Base-by-base conservation (phyloP, 1,140 invertebrate genomes). In the Scaptodrosophila lebanonensis region DNA sequence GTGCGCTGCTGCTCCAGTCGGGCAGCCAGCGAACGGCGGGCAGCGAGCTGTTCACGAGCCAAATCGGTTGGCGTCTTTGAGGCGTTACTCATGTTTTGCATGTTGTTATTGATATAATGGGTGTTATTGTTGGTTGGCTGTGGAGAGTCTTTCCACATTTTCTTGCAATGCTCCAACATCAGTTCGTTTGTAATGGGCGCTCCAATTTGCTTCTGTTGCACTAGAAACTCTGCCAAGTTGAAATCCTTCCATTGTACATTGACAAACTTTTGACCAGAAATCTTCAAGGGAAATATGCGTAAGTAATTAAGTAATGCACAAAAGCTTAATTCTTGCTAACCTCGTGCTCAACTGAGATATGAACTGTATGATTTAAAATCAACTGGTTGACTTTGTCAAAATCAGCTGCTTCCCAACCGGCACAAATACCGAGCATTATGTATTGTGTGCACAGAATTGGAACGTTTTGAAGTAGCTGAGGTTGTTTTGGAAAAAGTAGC, bases 211-310 rank as follows among this genome's bases (percentile, higher is more conserved):
- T 69, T 77, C 40, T 86, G 84, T 11, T 84, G 58, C 50, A 86
- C 71, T 6, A 86, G 40, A 43, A 75, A 86, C 43, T 86, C 76
- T 7, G 49, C 59, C 1, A 86, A 56, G 40, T 72, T 54, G 7
- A 84, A 86, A 29, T 85, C 84, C 11, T 83, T 83, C 79, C 83
- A 86, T 40, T 67, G 72, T n/a, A 86, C 56, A 25, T 36, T 68
- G 25, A 70, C 84, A 45, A 85, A 86, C 39, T 85, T 84, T 38
- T 77, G 82, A 6, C 62, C 67, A 38, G 73, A 77, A 36, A 79
- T 76, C 35, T 69, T 67, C 11, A 15, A 50, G 15, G 44, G 18
- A 57, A 43, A 22, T 15, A 17, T 17, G 8, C 8, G 4, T 40
- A 13, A 12, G 3, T 3, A 40, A 8, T 40, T 40, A 40, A 15